These are phyloP conservation scores for Melanchra persicariae DNA, from an alignment of 2,888 invertebrate species.

Conservation along the genomic window DNA sequence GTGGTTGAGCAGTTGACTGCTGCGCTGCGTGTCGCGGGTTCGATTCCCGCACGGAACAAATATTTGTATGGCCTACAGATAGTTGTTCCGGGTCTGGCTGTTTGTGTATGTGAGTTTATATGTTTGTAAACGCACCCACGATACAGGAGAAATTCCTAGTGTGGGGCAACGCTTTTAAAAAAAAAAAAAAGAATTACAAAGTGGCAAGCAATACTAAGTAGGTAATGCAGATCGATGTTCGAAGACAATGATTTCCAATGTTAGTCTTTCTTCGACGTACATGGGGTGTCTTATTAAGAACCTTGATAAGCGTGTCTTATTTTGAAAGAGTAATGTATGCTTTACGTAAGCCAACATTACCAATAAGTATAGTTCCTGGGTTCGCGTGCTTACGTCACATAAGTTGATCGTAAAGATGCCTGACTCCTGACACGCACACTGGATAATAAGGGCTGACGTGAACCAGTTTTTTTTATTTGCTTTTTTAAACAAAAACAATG, in stretches of 20 bases:
- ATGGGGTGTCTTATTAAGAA: conserved; percentile 10
- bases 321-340: conserved; percentile 35
- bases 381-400: conserved; percentile 68
- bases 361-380: conserved; percentile 41
- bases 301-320: background rate
- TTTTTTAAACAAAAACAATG: conserved; percentile 58
- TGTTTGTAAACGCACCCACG: too few relatives aligned
- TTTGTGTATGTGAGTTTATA: too few relatives aligned
- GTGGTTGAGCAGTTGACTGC: too few relatives aligned
- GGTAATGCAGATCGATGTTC: conserved; percentile 19
- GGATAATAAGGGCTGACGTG: conserved; percentile 59
- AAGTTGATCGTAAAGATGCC: conserved; percentile 66
- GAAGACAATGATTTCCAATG: too few relatives aligned
- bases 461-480: conserved; percentile 49
- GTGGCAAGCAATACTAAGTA: background rate
- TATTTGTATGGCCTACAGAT: too few relatives aligned
- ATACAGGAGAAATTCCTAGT: too few relatives aligned
- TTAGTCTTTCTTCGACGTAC: background rate
- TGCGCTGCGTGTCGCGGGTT: too few relatives aligned
- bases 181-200: too few relatives aligned
- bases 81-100: too few relatives aligned
- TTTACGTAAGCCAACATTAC: conserved; percentile 15
- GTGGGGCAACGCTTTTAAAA: too few relatives aligned
- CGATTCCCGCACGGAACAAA: too few relatives aligned
- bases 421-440: conserved; percentile 57